Conservation (phyloP, 2,888 invertebrate species). For the Sicus ferrugineus region DNA sequence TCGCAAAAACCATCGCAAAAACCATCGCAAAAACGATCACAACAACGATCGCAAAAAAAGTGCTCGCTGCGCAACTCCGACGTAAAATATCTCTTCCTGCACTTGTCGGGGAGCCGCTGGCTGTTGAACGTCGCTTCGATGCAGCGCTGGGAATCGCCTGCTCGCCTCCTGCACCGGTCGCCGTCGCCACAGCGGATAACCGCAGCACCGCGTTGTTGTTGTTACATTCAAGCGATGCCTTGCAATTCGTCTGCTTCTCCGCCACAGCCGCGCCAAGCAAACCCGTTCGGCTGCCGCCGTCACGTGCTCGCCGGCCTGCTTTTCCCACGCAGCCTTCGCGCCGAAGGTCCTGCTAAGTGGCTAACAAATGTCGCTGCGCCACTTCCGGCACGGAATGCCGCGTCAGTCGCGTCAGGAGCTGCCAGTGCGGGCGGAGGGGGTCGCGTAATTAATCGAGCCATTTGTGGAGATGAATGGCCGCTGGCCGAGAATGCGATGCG, state of each 20-base stretch:
- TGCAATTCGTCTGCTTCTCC: not conserved
- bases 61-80: not conserved
- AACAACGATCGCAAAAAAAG: not conserved
- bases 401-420: not conserved
- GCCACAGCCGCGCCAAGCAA: not conserved
- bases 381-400: not conserved
- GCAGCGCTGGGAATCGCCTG: not conserved
- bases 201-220: not conserved
- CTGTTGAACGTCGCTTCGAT: not conserved
- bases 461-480: too few species aligned
- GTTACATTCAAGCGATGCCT: conserved; percentile 1
- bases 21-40: not conserved
- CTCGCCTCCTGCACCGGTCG: too few species aligned
- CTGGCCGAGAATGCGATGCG: too few species aligned
- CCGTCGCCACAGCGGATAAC: not conserved
- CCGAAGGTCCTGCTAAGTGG: too few species aligned
- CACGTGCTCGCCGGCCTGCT: not conserved
- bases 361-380: too few species aligned
- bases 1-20: not conserved
- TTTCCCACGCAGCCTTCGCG: not conserved
- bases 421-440: too few species aligned
- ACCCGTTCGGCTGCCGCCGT: not conserved
- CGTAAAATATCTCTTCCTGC: conserved; percentile 9
- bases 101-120: conserved; percentile 10
- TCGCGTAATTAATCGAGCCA: not conserved